These are phyloP conservation scores for Chromobotia macracanthus DNA, from an alignment of 2,797 vertebrate species.

Conservation along the genomic window DNA sequence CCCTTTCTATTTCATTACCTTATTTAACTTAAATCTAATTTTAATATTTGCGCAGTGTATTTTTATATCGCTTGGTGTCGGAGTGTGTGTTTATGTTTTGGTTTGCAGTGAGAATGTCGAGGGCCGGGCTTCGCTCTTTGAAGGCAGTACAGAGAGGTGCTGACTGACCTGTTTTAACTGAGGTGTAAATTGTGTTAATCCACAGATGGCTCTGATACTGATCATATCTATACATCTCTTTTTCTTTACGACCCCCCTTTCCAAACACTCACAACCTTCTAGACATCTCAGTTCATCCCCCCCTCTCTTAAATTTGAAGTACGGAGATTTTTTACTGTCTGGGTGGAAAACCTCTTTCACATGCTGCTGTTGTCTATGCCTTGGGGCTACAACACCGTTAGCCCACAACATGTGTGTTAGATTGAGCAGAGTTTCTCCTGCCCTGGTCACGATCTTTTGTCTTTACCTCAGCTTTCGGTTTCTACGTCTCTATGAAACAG, in stretches of 20 bases:
- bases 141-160: conserved; percentile 60
- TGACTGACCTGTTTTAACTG: conserved; percentile 65
- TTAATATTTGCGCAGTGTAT: conserved; percentile 63
- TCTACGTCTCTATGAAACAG: conserved; percentile 1
- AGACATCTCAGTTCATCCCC: conserved; percentile 39
- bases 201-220: conserved; percentile 72
- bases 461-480: conserved; percentile 52
- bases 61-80: conserved; percentile 53
- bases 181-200: conserved; percentile 80
- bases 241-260: not conserved
- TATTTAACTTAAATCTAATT: conserved; percentile 64
- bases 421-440: conserved; percentile 75
- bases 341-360: conserved; percentile 78
- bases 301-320: conserved; percentile 18
- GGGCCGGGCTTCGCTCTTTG: conserved; percentile 53
- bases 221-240: conserved; percentile 59
- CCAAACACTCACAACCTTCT: conserved; percentile 15
- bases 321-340: conserved; percentile 55
- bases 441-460: conserved; percentile 63
- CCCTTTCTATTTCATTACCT: conserved; percentile 70
- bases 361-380: conserved; percentile 65
- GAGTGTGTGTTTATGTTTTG: conserved; percentile 48
- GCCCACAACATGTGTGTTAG: conserved; percentile 75
- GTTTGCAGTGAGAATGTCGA: conserved; percentile 60
- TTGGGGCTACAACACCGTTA: conserved; percentile 67